Evolutionary conservation across 2,888 invertebrate species (phyloP).

Genomic region (Sphaerophoria taeniata): DNA sequence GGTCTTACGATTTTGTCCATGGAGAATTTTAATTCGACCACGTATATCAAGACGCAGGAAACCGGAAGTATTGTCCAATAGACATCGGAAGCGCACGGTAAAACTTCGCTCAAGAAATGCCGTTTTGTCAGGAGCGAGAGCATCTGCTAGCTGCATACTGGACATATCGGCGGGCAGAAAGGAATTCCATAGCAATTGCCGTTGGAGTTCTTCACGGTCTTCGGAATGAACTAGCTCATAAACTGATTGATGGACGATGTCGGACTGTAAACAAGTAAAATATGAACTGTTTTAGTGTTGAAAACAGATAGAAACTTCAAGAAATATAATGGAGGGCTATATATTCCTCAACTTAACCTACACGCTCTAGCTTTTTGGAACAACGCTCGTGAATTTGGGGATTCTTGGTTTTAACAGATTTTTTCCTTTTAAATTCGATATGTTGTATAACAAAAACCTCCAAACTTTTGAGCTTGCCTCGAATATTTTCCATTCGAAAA

Average conservation of each 20-base stretch:
- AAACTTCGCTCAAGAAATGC: conserved; percentile 97
- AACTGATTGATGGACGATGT: conserved; percentile 99
- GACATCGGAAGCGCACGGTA: conserved; percentile 99
- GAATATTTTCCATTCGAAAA: too few relatives aligned
- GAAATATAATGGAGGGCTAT: too few relatives aligned
- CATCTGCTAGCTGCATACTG: conserved; percentile 92
- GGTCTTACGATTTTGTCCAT: conserved; percentile 97
- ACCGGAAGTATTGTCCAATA: conserved; percentile 99
- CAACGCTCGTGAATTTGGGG: too few relatives aligned
- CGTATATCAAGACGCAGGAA: conserved; percentile 99
- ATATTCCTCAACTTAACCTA: too few relatives aligned
- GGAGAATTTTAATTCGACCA: conserved; percentile 97
- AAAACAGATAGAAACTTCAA: too few relatives aligned
- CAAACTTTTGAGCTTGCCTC: too few relatives aligned
- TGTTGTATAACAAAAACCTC: too few relatives aligned
- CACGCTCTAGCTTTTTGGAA: too few relatives aligned
- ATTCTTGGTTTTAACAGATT: too few relatives aligned
- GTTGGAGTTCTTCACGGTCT: conserved; percentile 97
- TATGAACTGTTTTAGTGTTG: too few relatives aligned
- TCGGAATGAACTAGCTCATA: conserved; percentile 99
- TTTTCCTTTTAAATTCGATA: too few relatives aligned
- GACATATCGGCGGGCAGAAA: conserved; percentile 88
- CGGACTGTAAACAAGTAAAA: too few relatives aligned
- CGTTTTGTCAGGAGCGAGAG: conserved; percentile 93
- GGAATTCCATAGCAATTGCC: conserved; percentile 97